Evolutionary conservation across 2,113 vertebrate species (phyloP), one percentile per base, ranked within the genome.

Genomic region (Heterotis niloticus): DNA sequence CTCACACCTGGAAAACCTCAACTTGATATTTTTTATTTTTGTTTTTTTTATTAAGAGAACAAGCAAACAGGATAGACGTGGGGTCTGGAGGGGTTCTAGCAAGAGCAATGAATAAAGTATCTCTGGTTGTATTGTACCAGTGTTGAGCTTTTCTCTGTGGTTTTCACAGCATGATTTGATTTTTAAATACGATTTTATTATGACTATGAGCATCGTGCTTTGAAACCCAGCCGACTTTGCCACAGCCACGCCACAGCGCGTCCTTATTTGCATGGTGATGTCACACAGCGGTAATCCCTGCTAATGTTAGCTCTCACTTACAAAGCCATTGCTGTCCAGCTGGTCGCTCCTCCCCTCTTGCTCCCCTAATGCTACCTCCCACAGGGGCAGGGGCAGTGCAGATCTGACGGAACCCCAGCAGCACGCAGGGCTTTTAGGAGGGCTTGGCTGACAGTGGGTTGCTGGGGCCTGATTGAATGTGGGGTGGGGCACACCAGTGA

Each of bases 1-100:
- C 85, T 84, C 88, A 84, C 82, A 86, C 88, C 88, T 89, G 87
- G 85, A 90, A 89, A 90, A 92, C 90, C 90, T 91, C 89, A 90
- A 89, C 56, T 66, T n/a, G 67, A 86, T 87, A 83, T 81, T 66
- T 80, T 84, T 81, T 44, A 44, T 84, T 79, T 86, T 83, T 64
- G 34, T 44, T 44, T 44, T 44, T 44, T 44, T 44, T 44, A 54
- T 73, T 73, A 73, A 44, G 14, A 57, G 59, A 68, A n/a, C 66
- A 60, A 70, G 70, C 56, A 57, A 60, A 70, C 16, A 11, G 11
- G 67, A 64, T 68, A 28, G 20, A 68, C 18, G 76, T 16, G 24
- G 52, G 76, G 65, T 23, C 17, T 12, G 28, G 10, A 16, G 11
- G 79, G 69, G 69, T 76, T 83, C 57, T 12, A 74, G 73, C 75